These are phyloP conservation scores for Maconellicoccus hirsutus DNA, from an alignment of 1,140 invertebrate species.

Conservation along the genomic window DNA sequence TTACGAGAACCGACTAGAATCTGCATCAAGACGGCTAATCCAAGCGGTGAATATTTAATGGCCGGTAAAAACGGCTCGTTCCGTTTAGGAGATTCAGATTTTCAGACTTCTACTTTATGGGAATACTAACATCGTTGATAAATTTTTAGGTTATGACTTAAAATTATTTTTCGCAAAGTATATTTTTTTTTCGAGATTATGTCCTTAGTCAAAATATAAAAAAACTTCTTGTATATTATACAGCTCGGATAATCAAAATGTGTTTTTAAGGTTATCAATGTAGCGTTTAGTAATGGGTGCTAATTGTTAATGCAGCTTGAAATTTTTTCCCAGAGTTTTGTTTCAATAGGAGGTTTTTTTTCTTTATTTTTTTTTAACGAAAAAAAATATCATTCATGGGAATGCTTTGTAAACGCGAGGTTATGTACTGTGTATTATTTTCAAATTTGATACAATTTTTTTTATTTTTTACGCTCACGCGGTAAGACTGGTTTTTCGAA, in stretches of 20 bases:
- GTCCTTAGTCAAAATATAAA: neutral
- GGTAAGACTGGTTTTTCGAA: neutral
- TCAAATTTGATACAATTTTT: neutral
- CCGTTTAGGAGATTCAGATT: constrained; percentile 65
- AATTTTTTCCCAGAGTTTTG: no score
- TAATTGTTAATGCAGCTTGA: neutral
- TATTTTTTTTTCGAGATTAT: neutral
- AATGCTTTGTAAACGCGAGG: no score
- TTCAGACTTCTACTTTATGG: constrained; percentile 76
- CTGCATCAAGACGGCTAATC: constrained; percentile 65
- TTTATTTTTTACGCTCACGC: neutral
- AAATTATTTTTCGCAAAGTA: neutral
- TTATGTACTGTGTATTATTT: neutral
- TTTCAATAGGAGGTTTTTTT: neutral
- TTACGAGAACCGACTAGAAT: constrained; percentile 81
- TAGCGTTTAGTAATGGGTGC: constrained; percentile 4
- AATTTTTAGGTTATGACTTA: neutral
- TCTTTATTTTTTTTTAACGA: no score
- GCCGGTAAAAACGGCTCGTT: constrained; percentile 91
- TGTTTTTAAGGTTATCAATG: neutral
- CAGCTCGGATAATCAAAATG: constrained; percentile 4
- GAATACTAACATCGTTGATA: constrained; percentile 59
- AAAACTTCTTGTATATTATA: neutral
- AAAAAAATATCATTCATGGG: no score
- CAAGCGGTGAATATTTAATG: constrained; percentile 65